Evolutionary conservation across 2,888 invertebrate species (phyloP).

Genomic region (Acronicta aceris): DNA sequence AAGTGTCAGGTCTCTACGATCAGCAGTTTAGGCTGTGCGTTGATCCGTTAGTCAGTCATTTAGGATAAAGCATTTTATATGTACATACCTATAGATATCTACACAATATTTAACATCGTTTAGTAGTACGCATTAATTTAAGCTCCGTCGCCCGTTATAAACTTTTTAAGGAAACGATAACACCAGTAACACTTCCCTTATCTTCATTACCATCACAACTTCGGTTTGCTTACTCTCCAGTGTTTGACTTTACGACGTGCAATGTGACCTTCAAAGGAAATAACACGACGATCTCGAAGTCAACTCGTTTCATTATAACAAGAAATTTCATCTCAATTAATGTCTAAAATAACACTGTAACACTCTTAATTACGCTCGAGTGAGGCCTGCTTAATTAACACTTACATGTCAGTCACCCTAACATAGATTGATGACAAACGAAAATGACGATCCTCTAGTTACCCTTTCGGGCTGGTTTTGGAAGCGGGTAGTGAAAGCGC

Average conservation of each 20-base stretch:
- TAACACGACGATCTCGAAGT: conserved; percentile 72
- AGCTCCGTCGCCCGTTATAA: conserved; percentile 66
- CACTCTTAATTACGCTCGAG: conserved; percentile 89
- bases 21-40: too few species aligned
- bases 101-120: conserved; percentile 54
- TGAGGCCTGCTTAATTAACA: conserved; percentile 89
- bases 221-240: conserved; percentile 79
- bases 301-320: conserved; percentile 81
- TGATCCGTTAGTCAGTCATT: too few species aligned
- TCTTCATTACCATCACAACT: conserved; percentile 83
- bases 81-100: too few species aligned
- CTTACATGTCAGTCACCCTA: conserved; percentile 87
- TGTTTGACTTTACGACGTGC: conserved; percentile 75
- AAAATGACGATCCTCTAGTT: conserved; percentile 86
- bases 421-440: conserved; percentile 89
- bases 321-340: conserved; percentile 89
- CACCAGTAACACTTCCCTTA: conserved; percentile 76
- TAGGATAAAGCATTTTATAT: too few species aligned
- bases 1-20: too few species aligned
- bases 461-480: conserved; percentile 78
- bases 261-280: conserved; percentile 79
- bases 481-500: conserved; percentile 78
- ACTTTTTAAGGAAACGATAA: conserved; percentile 79
- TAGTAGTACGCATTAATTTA: conserved; percentile 66
- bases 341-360: conserved; percentile 89